These are phyloP conservation scores for Pangasius djambal DNA, from an alignment of 2,797 vertebrate species.

Conservation along the genomic window DNA sequence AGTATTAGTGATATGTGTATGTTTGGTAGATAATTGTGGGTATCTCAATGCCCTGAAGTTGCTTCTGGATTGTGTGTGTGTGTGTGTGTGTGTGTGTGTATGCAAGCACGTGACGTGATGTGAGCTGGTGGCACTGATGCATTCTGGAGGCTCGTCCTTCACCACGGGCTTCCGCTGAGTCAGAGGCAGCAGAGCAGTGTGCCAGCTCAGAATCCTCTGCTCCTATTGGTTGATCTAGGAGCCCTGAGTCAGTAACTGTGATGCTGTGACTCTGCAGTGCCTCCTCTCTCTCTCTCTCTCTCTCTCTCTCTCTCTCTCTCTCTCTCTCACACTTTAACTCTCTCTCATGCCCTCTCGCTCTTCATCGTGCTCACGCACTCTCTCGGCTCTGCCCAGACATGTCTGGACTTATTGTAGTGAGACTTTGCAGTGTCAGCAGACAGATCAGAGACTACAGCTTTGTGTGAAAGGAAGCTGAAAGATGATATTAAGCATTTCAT, in stretches of 20 bases:
- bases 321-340: background rate
- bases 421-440: constrained; percentile 24
- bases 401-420: constrained; percentile 9
- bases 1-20: no score
- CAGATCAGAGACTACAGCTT: background rate
- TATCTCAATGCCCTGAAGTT: background rate
- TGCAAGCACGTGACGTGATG: background rate
- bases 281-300: background rate
- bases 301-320: background rate
- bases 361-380: background rate
- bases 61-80: background rate
- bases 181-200: constrained; percentile 25
- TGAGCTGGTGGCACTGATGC: background rate
- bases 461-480: constrained; percentile 14
- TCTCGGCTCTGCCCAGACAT: constrained; percentile 25
- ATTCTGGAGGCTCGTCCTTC: constrained; percentile 49
- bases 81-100: background rate
- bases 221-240: constrained; percentile 46
- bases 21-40: background rate
- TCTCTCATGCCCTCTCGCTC: background rate
- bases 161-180: constrained; percentile 29
- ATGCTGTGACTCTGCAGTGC: constrained; percentile 32
- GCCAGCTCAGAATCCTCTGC: constrained; percentile 5
- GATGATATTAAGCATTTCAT: constrained; percentile 4
- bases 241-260: constrained; percentile 43